Evolutionary conservation across 2,888 invertebrate genomes (phyloP), one percentile per base, ranked within the genome.

Genomic region (Dryobotodes eremita): DNA sequence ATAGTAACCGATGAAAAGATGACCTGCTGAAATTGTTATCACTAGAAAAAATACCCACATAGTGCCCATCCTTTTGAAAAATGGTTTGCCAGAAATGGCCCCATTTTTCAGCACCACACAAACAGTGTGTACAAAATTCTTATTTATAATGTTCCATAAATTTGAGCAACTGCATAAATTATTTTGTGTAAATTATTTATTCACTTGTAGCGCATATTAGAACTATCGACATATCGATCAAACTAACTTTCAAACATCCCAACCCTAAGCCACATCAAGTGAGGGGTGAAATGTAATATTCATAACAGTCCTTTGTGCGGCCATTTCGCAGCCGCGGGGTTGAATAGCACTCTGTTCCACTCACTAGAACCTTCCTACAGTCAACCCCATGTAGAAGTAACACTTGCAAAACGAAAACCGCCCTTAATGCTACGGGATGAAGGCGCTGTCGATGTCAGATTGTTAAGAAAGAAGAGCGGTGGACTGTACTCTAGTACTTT

Each of bases 261-360:
- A 85, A 77, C 89, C 62, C 86, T 82, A 77, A 6, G 59, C 13
- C 31, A 31, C 57, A 46, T 59, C 64, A 78, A 84, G 71, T 75
- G 89, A 91, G 92, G 94, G 94, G 92, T 92, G 92, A 93, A 94
- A 94, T 93, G 91, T 93, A 94, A 94, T 94, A 95, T 94, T 93
- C 92, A 93, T 93, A 92, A 92, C 91, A 90, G 79, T 61, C 75
- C 89, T 92, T 94, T 92, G 91, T 92, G 92, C 90, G 89, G 92
- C 91, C 93, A 92, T 93, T 94, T 94, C 88, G 91, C 89, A 91
- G 93, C 89, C 83, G 78, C 36, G 20, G 73, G 79, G 82, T 70
- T 77, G 42, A 69, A 77, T 53, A 77, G 69, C 69, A 77, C 83
- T 82, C 64, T 36, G 69, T 64, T 57, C 70, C 75, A 48, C 66